Evolutionary conservation across 2,888 invertebrate genomes (phyloP), one percentile per base, ranked within the genome.

Genomic region (Achlya flavicornis): DNA sequence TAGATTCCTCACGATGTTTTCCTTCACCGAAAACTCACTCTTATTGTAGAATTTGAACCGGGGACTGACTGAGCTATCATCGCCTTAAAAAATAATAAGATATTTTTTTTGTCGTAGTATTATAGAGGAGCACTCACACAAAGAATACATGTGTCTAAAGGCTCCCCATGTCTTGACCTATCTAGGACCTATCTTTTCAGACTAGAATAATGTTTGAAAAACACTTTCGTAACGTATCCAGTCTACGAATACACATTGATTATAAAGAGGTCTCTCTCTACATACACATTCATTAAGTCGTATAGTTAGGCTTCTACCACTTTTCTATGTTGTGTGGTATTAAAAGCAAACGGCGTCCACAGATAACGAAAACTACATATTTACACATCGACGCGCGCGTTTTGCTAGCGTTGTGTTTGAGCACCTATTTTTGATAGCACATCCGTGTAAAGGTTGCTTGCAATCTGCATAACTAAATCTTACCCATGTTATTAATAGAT

Each of bases 351-450:
- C 62, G 62, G 57, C 57, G 57, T 68, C 64, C 72, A 19, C 69
- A 68, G 75, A 77, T 75, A 76, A 72, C 70, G 66, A 69, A 62
- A 74, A 53, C 53, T 53, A 53, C 53, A 19, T 53, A 53, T 53
- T 53, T 71, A 71, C 72, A 63, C 70, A 68, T 66, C 70, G 63
- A 66, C 64, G 64, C 65, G 68, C 68, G 68, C 69, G 72, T 72
- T 72, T 70, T 73, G 68, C 71, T 62, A 66, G 69, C 65, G 67
- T 69, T 74, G 67, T 70, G 63, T 62, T 68, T 68, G 63, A 61
- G 61, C 62, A 64, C 65, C 65, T 60, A 61, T 63, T 35, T 66
- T 64, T 64, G 63, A 63, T 66, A 61, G 63, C 38, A 63, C 62
- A 60, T 41, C 33, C 59, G 57, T 62, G 16, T 57, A 61, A 53